Evolutionary conservation across 2,113 vertebrate species (phyloP).

Genomic region (Bubo blakistoni): DNA sequence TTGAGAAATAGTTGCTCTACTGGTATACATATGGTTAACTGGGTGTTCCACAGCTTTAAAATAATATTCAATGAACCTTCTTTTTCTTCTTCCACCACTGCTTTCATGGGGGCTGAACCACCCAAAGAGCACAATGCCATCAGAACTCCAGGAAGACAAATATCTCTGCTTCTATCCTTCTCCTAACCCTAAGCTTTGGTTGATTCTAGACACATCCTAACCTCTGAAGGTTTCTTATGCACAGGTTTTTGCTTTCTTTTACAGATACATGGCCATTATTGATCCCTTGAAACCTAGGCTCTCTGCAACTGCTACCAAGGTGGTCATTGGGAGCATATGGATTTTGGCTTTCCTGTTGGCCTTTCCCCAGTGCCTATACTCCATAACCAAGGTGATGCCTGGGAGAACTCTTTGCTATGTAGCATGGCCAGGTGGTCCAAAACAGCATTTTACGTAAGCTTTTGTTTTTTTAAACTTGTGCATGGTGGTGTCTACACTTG

Average conservation of each 20-base stretch:
- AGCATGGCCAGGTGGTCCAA: constrained; percentile 86
- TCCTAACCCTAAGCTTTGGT: neutral
- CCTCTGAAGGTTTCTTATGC: neutral
- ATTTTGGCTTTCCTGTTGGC: constrained; percentile 90
- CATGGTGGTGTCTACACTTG: neutral
- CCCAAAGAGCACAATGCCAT: neutral
- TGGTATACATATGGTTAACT: neutral
- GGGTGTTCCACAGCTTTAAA: neutral
- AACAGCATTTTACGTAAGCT: constrained; percentile 90
- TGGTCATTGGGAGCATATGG: constrained; percentile 93
- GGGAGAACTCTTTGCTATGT: constrained; percentile 89
- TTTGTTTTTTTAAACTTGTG: neutral
- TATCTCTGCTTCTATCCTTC: neutral
- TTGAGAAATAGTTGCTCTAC: neutral
- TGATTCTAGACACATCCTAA: neutral
- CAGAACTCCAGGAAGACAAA: neutral
- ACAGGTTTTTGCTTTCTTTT: constrained; percentile 1
- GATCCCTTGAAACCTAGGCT: constrained; percentile 94
- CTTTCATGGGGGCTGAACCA: neutral
- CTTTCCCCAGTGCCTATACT: constrained; percentile 94
- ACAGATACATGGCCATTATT: constrained; percentile 96
- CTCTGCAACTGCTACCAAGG: constrained; percentile 89
- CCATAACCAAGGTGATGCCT: constrained; percentile 81
- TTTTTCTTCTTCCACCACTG: neutral
- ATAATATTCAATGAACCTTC: neutral